These are phyloP conservation scores for Empidonax alnorum DNA, from an alignment of 2,113 vertebrate species.

Conservation along the genomic window DNA sequence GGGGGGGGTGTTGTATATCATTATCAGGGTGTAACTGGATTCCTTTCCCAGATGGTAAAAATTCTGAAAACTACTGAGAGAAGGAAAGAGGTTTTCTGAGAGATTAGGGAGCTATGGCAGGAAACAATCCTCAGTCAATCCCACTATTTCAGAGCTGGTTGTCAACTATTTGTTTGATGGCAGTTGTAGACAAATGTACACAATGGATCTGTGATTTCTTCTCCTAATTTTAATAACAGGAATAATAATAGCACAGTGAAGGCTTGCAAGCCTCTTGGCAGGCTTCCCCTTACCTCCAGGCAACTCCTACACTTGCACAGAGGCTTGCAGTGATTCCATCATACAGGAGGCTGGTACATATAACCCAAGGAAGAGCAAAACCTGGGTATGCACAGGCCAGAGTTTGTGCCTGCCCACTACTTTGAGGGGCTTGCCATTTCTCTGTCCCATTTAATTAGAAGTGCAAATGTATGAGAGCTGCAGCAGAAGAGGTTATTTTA, in stretches of 20 bases:
- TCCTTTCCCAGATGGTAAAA: conserved; percentile 22
- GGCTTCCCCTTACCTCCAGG: not conserved
- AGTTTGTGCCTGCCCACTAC: not conserved
- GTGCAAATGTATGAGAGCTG: not conserved
- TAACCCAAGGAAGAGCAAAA: not conserved
- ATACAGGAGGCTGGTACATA: not conserved
- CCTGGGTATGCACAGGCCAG: not conserved
- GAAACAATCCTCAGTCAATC: not conserved
- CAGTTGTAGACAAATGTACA: conserved; percentile 19
- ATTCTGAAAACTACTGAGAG: conserved; percentile 20
- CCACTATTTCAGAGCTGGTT: conserved; percentile 43
- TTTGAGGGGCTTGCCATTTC: not conserved
- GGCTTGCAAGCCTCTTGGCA: not conserved
- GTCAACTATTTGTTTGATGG: conserved; percentile 21
- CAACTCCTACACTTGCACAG: not conserved
- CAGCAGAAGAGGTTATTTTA: conserved; percentile 34
- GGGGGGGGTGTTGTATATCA: not conserved
- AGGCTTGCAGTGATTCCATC: not conserved
- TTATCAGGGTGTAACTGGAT: conserved; percentile 43
- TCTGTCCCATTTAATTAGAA: not conserved
- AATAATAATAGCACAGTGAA: not conserved
- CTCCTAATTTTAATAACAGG: conserved; percentile 51
- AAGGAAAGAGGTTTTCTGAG: conserved; percentile 16
- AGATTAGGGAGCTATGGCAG: not conserved
- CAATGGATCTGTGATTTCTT: not conserved